Percentiles rank a stretch among this genome's conserved stretches.
phyloP scores from a whole-genome alignment of 2,888 invertebrate species.

The Gisinianus flammeolus region DNA sequence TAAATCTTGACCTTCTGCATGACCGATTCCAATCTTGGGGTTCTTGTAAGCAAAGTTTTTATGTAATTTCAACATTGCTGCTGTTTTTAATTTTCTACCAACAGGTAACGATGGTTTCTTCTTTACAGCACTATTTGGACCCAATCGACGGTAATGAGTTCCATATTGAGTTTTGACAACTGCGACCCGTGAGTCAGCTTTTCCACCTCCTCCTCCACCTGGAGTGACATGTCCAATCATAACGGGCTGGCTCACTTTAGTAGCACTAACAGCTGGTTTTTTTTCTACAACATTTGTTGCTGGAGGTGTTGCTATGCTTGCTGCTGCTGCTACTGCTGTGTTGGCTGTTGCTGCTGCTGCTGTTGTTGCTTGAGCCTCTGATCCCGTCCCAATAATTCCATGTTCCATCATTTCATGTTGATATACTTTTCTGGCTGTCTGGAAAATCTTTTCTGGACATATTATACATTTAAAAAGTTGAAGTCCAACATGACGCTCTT shows the following conservation, averaged over 20 bases:
- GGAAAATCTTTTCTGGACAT: constrained; percentile 48
- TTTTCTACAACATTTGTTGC: neutral
- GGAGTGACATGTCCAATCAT: constrained; percentile 1
- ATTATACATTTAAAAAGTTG: constrained; percentile 56
- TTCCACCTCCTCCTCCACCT: neutral
- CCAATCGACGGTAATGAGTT: constrained; percentile 35
- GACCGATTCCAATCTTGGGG: constrained; percentile 48
- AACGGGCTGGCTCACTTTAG: neutral
- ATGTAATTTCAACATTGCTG: constrained; percentile 15
- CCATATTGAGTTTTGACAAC: constrained; percentile 36
- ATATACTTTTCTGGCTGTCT: constrained; percentile 47
- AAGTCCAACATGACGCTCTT: constrained; percentile 53
- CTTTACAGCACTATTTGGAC: neutral
- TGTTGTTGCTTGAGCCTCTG: constrained; percentile 20
- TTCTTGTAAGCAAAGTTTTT: constrained; percentile 33
- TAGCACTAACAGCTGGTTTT: neutral
- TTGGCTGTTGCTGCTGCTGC: neutral
- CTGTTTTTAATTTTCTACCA: constrained; percentile 3
- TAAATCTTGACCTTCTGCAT: constrained; percentile 43
- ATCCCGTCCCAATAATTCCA: constrained; percentile 33
- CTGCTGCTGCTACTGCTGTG: neutral
- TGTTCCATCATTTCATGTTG: constrained; percentile 54
- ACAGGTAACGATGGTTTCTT: neutral
- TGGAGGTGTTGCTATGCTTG: neutral
- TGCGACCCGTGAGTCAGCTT: constrained; percentile 5